A percentile compares a stretch with the other conserved stretches of the same genome.
These are phyloP conservation scores for Gavialis gangeticus DNA, from an alignment of 2,113 vertebrate species.

Conservation along the genomic window DNA sequence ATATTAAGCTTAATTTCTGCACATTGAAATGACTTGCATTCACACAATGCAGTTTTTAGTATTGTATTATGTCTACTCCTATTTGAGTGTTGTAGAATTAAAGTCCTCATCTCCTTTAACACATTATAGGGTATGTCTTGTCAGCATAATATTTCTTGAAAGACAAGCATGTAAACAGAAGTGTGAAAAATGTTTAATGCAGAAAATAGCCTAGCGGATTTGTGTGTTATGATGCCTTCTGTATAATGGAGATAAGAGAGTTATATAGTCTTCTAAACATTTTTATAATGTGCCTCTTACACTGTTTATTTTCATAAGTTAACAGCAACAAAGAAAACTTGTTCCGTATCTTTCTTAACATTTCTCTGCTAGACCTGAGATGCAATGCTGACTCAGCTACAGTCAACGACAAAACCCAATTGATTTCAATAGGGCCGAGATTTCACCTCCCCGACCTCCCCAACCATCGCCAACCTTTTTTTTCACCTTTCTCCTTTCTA, in stretches of 20 bases:
- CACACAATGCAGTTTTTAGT: neutral
- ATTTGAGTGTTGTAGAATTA: conserved; percentile 47
- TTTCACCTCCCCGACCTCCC: neutral
- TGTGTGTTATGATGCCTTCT: conserved; percentile 72
- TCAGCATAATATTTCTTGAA: conserved; percentile 60
- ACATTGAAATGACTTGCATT: conserved; percentile 12
- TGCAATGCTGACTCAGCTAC: conserved; percentile 34
- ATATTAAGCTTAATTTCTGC: fast-evolving
- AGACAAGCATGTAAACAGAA: conserved; percentile 74
- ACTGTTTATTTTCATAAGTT: conserved; percentile 67
- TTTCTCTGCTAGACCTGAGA: neutral
- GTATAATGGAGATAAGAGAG: conserved; percentile 70
- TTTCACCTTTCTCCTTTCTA: neutral
- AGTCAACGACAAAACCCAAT: neutral
- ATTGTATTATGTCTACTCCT: conserved; percentile 18
- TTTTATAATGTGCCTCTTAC: conserved; percentile 56
- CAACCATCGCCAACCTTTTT: neutral
- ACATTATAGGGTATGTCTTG: conserved; percentile 65
- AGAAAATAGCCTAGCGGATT: conserved; percentile 72
- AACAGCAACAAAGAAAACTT: conserved; percentile 31
- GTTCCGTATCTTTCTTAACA: conserved; percentile 23
- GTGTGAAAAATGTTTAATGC: conserved; percentile 65
- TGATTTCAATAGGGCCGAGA: neutral
- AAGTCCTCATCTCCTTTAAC: conserved; percentile 65
- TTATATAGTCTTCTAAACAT: conserved; percentile 59